Percentiles rank a stretch among this genome's conserved stretches.
Conservation (phyloP, 2,113 vertebrate genomes). For the Myotis davidii region DNA sequence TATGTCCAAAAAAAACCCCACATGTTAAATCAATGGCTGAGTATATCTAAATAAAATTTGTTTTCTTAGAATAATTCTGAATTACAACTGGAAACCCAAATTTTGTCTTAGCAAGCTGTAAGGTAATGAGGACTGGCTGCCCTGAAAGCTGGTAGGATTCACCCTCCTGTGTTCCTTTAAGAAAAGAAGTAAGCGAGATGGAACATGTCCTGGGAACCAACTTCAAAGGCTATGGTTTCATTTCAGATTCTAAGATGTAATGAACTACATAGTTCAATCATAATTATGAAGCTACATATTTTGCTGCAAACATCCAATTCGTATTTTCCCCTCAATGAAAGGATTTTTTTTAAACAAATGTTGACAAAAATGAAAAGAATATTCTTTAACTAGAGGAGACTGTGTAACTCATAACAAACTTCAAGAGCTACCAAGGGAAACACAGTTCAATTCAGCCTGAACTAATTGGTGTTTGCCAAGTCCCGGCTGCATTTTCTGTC, state of each 20-base stretch:
- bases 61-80: not conserved
- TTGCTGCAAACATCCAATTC: not conserved
- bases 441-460: not conserved
- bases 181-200: not conserved
- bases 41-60: slow-evolving; percentile 5
- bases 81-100: not conserved
- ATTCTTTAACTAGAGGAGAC: not conserved
- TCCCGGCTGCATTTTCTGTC: not conserved
- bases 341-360: slow-evolving; percentile 24
- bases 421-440: not conserved
- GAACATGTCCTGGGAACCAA: not conserved
- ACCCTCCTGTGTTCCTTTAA: not conserved
- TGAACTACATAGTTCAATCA: slow-evolving; percentile 26
- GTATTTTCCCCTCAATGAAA: not conserved
- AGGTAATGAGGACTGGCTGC: not conserved
- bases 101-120: not conserved
- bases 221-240: slow-evolving; percentile 42
- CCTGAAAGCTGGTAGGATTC: slow-evolving; percentile 7
- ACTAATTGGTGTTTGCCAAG: not conserved
- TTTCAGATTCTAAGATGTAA: slow-evolving; percentile 32
- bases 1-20: not conserved
- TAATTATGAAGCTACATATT: slow-evolving; percentile 12
- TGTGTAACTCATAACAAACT: not conserved
- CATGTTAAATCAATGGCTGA: not conserved
- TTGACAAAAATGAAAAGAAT: slow-evolving; percentile 14